Evolutionary conservation across 2,888 invertebrate species (phyloP), one percentile per base, ranked within the genome.

Genomic region (Melieria omissa): DNA sequence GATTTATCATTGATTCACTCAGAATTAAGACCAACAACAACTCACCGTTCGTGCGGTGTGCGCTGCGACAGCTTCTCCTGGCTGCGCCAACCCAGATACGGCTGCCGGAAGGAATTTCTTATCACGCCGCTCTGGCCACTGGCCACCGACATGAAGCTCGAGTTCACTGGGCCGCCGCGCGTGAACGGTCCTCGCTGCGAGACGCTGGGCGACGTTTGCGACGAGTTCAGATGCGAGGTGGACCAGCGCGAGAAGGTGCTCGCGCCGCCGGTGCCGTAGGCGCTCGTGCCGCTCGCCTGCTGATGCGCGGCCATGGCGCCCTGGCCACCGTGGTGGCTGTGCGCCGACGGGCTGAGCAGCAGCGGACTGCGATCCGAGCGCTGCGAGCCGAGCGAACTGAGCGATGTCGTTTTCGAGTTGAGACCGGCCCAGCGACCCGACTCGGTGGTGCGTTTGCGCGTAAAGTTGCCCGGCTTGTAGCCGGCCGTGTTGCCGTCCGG

Each of bases 41-140:
- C 77, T 80, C 80, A 90, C 89, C 94, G 90, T 88, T 96, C 95
- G 78, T 95, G 95, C 60, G 96, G 95, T 73, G 96, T 95, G 81
- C 95, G 89, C 79, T 90, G 90, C 78, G 93, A 90, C 67, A 96
- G 89, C 75, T 95, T 90, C 87, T 96, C 96, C 86, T 95, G 95
- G 84, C 92, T 92, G 79, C 96, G 89, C 96, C 96, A 96, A 65
- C 96, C 96, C 74, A 96, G 89, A 88, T 96, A 96, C 0, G 96
- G 96, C 85, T 95, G 94, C 54, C 95, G 90, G 78, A 94, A 93
- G 85, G 93, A 95, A 75, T 83, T 86, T 65, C 88, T 80, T 63
- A 86, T 79, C 41, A 81, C 81, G 10, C 81, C 74, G 75, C 92
- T 89, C 52, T 92, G 92, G 77, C 92, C 92, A 69, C 90, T 89